These are phyloP conservation scores for Acipenser ruthenus DNA, from an alignment of 2,797 vertebrate genomes.

Conservation along the genomic window DNA sequence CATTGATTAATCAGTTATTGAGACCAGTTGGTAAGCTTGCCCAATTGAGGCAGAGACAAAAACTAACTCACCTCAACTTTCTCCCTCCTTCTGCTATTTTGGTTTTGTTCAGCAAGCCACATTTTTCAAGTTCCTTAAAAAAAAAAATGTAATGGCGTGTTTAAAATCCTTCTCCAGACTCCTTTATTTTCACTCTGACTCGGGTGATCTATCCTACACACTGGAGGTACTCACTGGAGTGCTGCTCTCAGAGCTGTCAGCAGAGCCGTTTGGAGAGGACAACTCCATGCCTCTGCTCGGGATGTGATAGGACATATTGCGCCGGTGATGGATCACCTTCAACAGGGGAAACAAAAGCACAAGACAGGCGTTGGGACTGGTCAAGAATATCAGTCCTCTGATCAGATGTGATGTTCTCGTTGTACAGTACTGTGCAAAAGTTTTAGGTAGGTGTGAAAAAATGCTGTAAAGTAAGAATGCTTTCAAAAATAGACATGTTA, in stretches of 20 bases:
- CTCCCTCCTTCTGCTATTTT: constrained; percentile 82
- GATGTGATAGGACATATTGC: constrained; percentile 43
- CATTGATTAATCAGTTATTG: too few relatives aligned
- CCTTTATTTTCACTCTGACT: constrained; percentile 29
- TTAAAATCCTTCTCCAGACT: too few relatives aligned
- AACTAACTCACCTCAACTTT: constrained; percentile 57
- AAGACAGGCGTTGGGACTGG: not conserved
- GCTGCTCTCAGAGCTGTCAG: constrained; percentile 47
- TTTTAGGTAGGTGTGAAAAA: too few relatives aligned
- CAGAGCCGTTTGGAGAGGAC: constrained; percentile 49
- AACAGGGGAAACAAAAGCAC: constrained; percentile 4
- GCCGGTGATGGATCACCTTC: constrained; percentile 43
- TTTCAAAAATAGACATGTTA: too few relatives aligned
- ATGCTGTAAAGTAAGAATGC: too few relatives aligned
- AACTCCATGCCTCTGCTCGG: constrained; percentile 49
- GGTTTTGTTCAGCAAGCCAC: constrained; percentile 79
- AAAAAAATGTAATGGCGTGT: not conserved
- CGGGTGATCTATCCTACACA: constrained; percentile 36
- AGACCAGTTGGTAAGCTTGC: too few relatives aligned
- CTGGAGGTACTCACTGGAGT: constrained; percentile 52
- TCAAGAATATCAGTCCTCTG: too few relatives aligned
- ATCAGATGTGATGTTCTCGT: too few relatives aligned
- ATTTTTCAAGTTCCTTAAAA: constrained; percentile 75
- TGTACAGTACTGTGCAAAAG: too few relatives aligned
- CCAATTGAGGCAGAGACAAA: not conserved